Evolutionary conservation across 2,113 vertebrate species (phyloP).

Genomic region (Phylloscopus trochilus): DNA sequence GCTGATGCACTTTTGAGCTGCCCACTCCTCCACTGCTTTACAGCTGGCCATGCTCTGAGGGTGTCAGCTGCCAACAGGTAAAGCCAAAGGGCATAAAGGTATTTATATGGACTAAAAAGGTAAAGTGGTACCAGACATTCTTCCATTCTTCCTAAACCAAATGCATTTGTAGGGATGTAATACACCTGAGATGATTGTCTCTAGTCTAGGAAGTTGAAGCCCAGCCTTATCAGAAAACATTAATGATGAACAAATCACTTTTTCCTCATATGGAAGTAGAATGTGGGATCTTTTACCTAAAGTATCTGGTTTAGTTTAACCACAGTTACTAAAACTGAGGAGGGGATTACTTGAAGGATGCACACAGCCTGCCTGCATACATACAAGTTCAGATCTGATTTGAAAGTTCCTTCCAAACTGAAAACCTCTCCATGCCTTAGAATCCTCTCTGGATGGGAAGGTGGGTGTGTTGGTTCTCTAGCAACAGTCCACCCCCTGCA

Average conservation of each 20-base stretch:
- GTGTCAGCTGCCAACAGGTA: background rate
- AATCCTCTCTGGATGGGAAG: background rate
- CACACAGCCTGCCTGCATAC: background rate
- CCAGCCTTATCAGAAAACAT: background rate
- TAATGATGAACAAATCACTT: background rate
- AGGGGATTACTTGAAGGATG: background rate
- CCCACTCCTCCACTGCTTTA: background rate
- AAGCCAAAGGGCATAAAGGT: background rate
- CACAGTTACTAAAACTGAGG: background rate
- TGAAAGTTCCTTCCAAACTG: background rate
- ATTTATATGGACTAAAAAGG: background rate
- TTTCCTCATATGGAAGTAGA: background rate
- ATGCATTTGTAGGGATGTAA: background rate
- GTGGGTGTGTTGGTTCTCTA: background rate
- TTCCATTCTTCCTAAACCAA: background rate
- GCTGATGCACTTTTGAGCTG: background rate
- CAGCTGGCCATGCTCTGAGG: background rate
- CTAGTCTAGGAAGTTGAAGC: background rate
- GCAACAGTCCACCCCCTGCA: background rate
- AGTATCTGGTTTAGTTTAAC: background rate
- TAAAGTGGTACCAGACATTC: background rate
- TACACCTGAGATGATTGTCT: background rate
- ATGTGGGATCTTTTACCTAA: background rate
- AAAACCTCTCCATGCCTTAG: background rate
- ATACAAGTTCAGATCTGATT: background rate